Evolutionary conservation across 2,797 vertebrate genomes (phyloP), one percentile per base, ranked within the genome.

Genomic region (Paramormyrops hopkinsi): DNA sequence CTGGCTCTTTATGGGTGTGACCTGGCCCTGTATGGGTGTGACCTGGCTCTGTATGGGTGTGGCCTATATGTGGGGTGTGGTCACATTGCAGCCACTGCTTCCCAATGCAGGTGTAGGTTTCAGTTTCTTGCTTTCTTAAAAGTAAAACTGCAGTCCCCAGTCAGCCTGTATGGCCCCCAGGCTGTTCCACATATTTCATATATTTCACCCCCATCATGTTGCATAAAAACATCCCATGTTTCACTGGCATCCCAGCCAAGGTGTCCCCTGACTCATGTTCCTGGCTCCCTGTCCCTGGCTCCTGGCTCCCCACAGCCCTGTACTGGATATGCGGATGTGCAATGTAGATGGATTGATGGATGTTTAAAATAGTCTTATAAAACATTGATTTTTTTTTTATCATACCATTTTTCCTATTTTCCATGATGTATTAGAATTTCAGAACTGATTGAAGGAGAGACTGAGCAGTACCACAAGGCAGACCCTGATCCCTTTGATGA

Each of bases 401-500:
- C 62, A 11, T 65, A 29, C 59, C 22, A 25, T 37, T 79, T 37
- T 41, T 79, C 73, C 73, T 44, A 1, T 44, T 41, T 79, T 79
- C 19, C 17, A 7, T 7, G 73, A 79, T 44, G 14, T 79, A 51
- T 85, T 91, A 99, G 99, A 92, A 99, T 99, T 94, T 99, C 99
- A 0, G 98, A 99, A 93, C 96, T 99, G 90, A 99, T 99, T 91
- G 99, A 99, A 93, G 97, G 98, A 89, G 98, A 99, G 94, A 99
- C 99, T 7, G 99, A 99, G 90, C 98, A 98, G 91, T 99, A 99
- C 91, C 99, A 98, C 93, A 99, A 99, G 93, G 98, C 97, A 0
- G 99, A 99, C 93, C 99, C 99, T 0, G 99, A 99, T 92, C 99
- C 99, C 0, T 99, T 99, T 94, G 99, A 99, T 96, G 99, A 99